These are phyloP conservation scores for Melolontha melolontha DNA, from an alignment of 2,888 invertebrate genomes.

Conservation along the genomic window DNA sequence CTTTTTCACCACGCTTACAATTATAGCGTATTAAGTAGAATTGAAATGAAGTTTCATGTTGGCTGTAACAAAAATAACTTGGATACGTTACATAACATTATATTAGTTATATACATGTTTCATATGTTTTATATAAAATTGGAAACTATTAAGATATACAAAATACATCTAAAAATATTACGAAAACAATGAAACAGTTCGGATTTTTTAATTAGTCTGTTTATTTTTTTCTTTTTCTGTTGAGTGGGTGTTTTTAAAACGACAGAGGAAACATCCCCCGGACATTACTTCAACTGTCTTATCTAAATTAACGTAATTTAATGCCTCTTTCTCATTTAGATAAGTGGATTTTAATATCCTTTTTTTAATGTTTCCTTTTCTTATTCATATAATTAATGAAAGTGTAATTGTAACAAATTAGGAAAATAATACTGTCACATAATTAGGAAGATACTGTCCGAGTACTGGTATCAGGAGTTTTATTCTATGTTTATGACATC, in stretches of 20 bases:
- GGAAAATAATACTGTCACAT: conserved; percentile 23
- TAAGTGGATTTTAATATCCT: conserved; percentile 38
- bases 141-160: no score
- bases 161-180: no score
- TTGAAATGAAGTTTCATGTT: no score
- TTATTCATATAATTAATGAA: conserved; percentile 38
- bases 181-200: no score
- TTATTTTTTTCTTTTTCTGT: conserved; percentile 26
- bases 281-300: conserved; percentile 34
- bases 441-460: conserved; percentile 18
- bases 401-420: conserved; percentile 37
- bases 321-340: conserved; percentile 36
- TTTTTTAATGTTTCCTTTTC: conserved; percentile 36
- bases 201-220: conserved; percentile 31
- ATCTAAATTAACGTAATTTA: conserved; percentile 38
- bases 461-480: conserved; percentile 5
- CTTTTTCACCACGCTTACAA: no score
- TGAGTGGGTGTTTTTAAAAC: conserved; percentile 21
- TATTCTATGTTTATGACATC: no score
- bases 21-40: no score
- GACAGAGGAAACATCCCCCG: conserved; percentile 23
- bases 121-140: no score
- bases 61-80: no score
- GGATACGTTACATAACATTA: no score
- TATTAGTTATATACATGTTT: no score